phyloP scores from a whole-genome alignment of 2,113 vertebrate genomes.

The Melanerpes formicivorus region DNA sequence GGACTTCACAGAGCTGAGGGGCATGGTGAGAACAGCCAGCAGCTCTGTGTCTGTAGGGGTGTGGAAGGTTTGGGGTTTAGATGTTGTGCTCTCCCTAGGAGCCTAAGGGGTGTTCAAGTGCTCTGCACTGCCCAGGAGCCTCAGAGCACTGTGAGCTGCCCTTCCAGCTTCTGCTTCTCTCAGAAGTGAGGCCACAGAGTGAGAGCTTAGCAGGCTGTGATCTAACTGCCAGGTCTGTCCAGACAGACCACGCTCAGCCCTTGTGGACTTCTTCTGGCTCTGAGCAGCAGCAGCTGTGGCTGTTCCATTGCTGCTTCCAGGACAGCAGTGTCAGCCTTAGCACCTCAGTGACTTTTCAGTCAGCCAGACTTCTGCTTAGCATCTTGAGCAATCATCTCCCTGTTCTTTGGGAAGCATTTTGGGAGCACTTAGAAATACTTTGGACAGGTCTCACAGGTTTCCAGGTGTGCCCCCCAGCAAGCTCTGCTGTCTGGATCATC shows the following conservation, averaged over 20 bases:
- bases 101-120: neutral
- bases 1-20: neutral
- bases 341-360: neutral
- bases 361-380: neutral
- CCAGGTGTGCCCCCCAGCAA: neutral
- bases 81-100: neutral
- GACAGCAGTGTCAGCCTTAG: neutral
- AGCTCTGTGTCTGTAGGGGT: too few species aligned
- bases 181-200: neutral
- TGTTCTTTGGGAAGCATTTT: neutral
- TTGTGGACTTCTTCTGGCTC: too few species aligned
- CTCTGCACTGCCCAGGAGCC: neutral
- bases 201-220: neutral
- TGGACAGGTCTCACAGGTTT: neutral
- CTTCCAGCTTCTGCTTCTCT: neutral
- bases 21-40: rapidly evolving
- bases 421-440: neutral
- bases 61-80: neutral
- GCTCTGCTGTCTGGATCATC: neutral
- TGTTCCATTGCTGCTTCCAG: neutral
- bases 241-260: neutral
- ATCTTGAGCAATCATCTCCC: neutral
- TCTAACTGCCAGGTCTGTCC: neutral
- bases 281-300: neutral
- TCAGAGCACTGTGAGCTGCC: neutral